These are phyloP conservation scores for Rhipidura dahli DNA, from an alignment of 2,113 vertebrate species.

Conservation along the genomic window DNA sequence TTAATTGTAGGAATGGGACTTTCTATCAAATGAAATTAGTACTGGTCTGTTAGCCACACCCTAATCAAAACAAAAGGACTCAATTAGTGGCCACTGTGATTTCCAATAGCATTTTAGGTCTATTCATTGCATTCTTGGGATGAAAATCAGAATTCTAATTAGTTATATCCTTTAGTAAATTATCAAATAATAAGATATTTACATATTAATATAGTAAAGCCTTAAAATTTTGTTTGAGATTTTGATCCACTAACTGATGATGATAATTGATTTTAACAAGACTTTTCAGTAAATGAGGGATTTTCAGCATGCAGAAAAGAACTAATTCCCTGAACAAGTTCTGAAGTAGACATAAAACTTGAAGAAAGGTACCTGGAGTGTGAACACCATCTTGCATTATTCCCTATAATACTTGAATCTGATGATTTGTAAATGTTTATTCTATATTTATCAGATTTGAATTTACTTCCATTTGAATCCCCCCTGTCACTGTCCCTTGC, in stretches of 20 bases:
- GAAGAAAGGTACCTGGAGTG: neutral
- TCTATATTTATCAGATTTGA: neutral
- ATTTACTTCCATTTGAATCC: neutral
- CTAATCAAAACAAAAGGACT: neutral
- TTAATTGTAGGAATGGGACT: constrained; percentile 10
- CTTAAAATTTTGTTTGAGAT: neutral
- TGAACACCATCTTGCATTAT: neutral
- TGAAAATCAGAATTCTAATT: neutral
- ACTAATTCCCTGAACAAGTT: neutral
- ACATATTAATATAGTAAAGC: neutral
- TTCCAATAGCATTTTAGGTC: neutral
- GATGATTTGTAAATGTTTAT: neutral
- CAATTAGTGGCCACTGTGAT: neutral
- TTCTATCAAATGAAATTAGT: constrained; percentile 22
- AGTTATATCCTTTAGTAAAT: neutral
- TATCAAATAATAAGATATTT: neutral
- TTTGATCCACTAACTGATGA: neutral
- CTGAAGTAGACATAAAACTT: neutral
- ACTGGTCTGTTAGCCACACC: neutral
- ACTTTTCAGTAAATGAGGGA: neutral
- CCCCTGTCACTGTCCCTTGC: neutral
- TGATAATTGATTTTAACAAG: neutral
- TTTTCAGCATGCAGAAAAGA: neutral
- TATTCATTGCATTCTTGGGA: neutral
- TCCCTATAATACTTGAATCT: neutral